phyloP scores from a whole-genome alignment of 2,888 invertebrate species.

The Dendrolimus pini region DNA sequence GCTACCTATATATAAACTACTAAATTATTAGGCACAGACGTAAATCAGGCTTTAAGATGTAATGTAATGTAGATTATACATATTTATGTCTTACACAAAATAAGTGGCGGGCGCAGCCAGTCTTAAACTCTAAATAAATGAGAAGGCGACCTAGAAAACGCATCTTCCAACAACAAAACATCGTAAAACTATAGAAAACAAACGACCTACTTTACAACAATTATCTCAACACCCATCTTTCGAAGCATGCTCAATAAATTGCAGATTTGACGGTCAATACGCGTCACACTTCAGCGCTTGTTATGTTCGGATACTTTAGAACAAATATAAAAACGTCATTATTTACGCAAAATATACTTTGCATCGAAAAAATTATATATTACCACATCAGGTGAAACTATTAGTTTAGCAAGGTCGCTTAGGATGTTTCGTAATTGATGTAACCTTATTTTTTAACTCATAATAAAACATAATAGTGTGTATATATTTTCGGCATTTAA shows the following conservation, averaged over 20 bases:
- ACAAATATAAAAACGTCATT: background rate
- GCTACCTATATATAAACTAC: too few relatives aligned
- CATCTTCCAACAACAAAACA: background rate
- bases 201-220: background rate
- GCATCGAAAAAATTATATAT: slow-evolving; percentile 1
- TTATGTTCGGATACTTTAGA: background rate
- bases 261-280: background rate
- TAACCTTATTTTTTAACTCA: background rate
- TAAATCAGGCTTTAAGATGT: too few relatives aligned
- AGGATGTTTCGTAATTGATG: background rate
- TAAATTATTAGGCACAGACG: too few relatives aligned
- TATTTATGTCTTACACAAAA: too few relatives aligned
- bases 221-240: background rate
- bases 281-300: background rate
- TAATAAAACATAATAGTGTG: too few relatives aligned
- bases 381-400: slow-evolving; percentile 3
- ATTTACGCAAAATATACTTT: slow-evolving; percentile 6
- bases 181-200: background rate
- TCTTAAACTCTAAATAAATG: too few relatives aligned
- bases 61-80: too few relatives aligned
- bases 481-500: too few relatives aligned
- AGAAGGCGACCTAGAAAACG: too few relatives aligned
- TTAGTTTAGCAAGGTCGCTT: slow-evolving; percentile 2
- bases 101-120: too few relatives aligned
- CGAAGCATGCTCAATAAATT: background rate